Base-by-base conservation (phyloP, 2,113 vertebrate species). In the Chlamydotis undulata region DNA sequence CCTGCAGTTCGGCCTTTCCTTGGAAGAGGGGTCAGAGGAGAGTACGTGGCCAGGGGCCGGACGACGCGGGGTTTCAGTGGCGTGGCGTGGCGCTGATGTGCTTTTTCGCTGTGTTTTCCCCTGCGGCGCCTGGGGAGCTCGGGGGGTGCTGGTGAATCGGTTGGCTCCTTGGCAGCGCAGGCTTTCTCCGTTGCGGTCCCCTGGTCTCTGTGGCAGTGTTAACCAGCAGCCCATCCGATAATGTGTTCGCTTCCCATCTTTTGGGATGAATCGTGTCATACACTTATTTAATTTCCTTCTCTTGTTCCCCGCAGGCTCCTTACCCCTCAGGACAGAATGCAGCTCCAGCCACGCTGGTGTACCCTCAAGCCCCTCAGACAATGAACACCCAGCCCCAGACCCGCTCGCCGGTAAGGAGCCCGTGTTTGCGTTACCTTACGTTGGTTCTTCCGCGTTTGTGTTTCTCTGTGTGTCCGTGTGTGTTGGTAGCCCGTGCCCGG, bases 321-420 rank as follows among this genome's bases (percentile, higher is more conserved):
- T 99, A 99, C 96, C 98, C 98, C 98, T 98, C 99, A 97, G 99
- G 99, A 97, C 99, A 99, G 98, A 99, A 99, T 98, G 98, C 99
- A 97, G 99, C 98, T 95, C 98, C 99, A 79, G 96, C 99, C 95
- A 98, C 99, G 3, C 56, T 99, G 96, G 98, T 99, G 94, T 99
- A 99, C 94, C 98, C 99, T 97, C 98, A 99, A 96, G 98, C 99
- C 97, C 98, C 99, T 64, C 99, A 99, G 94, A 98, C 98, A 98
- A 99, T 99, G 98, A 99, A 98, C 98, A 98, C 99, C 33, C 99
- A 99, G 98, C 99, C 98, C 96, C 99, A 99, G 96, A 99, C 98
- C 96, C 99, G 99, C 97, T 98, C 98, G 60, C 99, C 99, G 98
- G 99, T 99, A 98, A 99, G 99, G 90, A 80, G 39, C 81, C 55